These are phyloP conservation scores for Alitta virens DNA, from an alignment of 2,888 invertebrate genomes.

Conservation along the genomic window DNA sequence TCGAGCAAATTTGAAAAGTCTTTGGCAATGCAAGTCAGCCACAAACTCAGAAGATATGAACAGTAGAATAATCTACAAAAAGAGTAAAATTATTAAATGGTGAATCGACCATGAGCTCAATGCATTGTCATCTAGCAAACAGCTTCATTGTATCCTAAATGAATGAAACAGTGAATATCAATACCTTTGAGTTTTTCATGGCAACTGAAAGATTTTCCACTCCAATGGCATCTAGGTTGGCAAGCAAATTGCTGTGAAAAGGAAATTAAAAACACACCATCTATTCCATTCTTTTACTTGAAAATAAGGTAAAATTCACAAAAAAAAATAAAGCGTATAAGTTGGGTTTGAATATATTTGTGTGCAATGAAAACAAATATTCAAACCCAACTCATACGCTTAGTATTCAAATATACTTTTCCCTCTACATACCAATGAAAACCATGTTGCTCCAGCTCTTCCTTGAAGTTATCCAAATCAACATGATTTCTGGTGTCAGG, in stretches of 20 bases:
- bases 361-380: no score
- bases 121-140: no score
- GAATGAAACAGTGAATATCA: no score
- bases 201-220: constrained; percentile 41
- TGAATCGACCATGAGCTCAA: no score
- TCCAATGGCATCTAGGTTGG: constrained; percentile 38
- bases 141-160: no score
- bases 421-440: constrained; percentile 25
- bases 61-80: constrained; percentile 38
- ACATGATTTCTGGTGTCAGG: constrained; percentile 31
- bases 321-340: no score
- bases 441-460: constrained; percentile 37
- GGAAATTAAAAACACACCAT: no score
- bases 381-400: no score
- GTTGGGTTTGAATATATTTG: no score
- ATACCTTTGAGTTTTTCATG: constrained; percentile 42
- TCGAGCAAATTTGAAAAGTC: constrained; percentile 40
- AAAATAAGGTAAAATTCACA: no score
- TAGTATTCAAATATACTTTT: not conserved
- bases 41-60: constrained; percentile 50
- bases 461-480: constrained; percentile 37
- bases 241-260: constrained; percentile 39
- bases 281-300: no score
- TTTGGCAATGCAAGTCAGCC: constrained; percentile 34
- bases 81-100: no score